Evolutionary conservation across 2,113 vertebrate species (phyloP).

Genomic region (Hippoglossus stenolepis): DNA sequence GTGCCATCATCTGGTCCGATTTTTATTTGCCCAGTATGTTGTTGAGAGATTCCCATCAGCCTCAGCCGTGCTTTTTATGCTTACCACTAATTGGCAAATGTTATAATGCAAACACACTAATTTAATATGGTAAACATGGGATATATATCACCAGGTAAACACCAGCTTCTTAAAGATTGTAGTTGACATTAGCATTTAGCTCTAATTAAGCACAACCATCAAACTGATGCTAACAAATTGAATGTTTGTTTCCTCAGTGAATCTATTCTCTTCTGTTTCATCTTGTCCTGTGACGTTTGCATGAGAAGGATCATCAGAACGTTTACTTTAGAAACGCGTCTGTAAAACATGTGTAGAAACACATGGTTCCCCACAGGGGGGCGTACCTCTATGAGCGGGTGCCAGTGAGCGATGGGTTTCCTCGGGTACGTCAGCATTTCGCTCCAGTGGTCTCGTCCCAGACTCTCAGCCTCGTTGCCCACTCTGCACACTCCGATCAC

Average conservation of each 20-base stretch:
- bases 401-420: constrained; percentile 98
- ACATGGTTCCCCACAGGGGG: background rate
- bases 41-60: background rate
- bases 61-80: background rate
- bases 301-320: background rate
- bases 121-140: no score
- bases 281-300: background rate
- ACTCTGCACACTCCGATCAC: constrained; percentile 97
- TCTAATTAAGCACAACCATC: background rate
- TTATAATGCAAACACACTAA: no score
- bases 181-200: background rate
- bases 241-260: background rate
- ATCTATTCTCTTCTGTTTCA: background rate
- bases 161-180: background rate
- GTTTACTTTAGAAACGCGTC: background rate
- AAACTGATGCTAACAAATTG: background rate
- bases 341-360: background rate
- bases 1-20: no score
- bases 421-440: constrained; percentile 96
- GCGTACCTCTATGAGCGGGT: constrained; percentile 93
- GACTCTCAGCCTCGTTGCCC: constrained; percentile 91
- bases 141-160: no score
- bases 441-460: constrained; percentile 97
- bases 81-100: no score
- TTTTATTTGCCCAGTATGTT: no score